Evolutionary conservation across 92 coral and sea anemone genomes (phyloP).

Genomic region (Siderastrea siderea): DNA sequence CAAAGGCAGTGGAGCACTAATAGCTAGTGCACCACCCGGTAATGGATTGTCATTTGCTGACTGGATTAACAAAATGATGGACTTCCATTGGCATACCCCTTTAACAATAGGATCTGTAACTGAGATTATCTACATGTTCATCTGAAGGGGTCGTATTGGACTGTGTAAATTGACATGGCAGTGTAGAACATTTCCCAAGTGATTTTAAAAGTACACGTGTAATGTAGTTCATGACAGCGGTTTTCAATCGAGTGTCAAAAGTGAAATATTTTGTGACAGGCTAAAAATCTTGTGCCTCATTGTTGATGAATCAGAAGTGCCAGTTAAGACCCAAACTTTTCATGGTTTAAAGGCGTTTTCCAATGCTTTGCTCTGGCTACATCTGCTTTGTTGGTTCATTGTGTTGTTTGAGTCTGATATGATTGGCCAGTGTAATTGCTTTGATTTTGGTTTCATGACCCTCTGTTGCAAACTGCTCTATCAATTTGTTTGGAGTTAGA

Average conservation of each 20-base stretch:
- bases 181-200: background rate
- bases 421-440: too few species aligned
- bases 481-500: background rate
- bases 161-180: background rate
- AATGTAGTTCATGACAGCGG: background rate
- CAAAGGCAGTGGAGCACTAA: background rate
- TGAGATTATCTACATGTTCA: slow-evolving; percentile 20
- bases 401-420: too few species aligned
- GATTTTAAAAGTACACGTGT: background rate
- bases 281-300: background rate
- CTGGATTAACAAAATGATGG: slow-evolving; percentile 40
- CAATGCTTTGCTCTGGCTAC: too few species aligned
- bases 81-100: slow-evolving; percentile 16
- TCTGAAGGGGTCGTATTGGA: background rate
- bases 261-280: background rate
- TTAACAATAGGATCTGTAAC: slow-evolving; percentile 18
- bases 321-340: background rate
- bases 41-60: slow-evolving; percentile 8
- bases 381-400: too few species aligned
- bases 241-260: background rate
- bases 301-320: background rate
- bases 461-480: slow-evolving; percentile 4
- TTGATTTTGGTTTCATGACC: too few species aligned
- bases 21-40: slow-evolving; percentile 3
- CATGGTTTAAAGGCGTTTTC: background rate